A percentile compares a stretch with the other conserved stretches of the same genome.
phyloP scores from a whole-genome alignment of 2,888 invertebrate species.

The Cheilosia urbana region DNA sequence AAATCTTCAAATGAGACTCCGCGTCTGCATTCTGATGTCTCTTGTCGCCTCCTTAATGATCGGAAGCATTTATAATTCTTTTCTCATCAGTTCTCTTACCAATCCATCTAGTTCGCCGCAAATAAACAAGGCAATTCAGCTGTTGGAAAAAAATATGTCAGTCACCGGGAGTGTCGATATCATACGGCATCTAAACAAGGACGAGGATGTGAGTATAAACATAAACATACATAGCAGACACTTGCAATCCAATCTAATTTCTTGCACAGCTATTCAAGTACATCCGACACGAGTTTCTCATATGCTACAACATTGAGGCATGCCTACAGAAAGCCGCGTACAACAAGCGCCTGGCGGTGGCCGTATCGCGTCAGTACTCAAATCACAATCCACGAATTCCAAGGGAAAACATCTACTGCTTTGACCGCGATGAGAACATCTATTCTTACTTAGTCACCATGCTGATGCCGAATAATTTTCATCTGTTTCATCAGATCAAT shows the following conservation, averaged over 20 bases:
- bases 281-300: constrained; percentile 80
- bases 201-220: constrained; percentile 80
- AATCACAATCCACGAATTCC: constrained; percentile 81
- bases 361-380: constrained; percentile 81
- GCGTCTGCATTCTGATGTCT: constrained; percentile 75
- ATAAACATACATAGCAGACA: background rate
- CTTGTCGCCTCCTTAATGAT: constrained; percentile 79
- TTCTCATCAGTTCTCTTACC: constrained; percentile 82
- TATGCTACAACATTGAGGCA: constrained; percentile 81
- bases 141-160: constrained; percentile 79
- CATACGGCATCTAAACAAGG: constrained; percentile 80
- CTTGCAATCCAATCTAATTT: background rate
- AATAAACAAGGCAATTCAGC: constrained; percentile 79
- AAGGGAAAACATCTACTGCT: constrained; percentile 81
- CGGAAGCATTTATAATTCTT: constrained; percentile 81
- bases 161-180: constrained; percentile 81
- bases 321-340: constrained; percentile 79
- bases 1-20: constrained; percentile 27
- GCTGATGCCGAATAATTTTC: constrained; percentile 81
- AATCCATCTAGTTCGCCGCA: constrained; percentile 80
- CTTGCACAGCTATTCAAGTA: constrained; percentile 79
- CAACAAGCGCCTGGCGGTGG: constrained; percentile 79
- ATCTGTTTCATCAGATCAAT: constrained; percentile 82
- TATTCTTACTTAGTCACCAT: constrained; percentile 82
- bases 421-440: constrained; percentile 81